Evolutionary conservation across 2,113 vertebrate genomes (phyloP), one percentile per base, ranked within the genome.

Genomic region (Archilochus colubris): DNA sequence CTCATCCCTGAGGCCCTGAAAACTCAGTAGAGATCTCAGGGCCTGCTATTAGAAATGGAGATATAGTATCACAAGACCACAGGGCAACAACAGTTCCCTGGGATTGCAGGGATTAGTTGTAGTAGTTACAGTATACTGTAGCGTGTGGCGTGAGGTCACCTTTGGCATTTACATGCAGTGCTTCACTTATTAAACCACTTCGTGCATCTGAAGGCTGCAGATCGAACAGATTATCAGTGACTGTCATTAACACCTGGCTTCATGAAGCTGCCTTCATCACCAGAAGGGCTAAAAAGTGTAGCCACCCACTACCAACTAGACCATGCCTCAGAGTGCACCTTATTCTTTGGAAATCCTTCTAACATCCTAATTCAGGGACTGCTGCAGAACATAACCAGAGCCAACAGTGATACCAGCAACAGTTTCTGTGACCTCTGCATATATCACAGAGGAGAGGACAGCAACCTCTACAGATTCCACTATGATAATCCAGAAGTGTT

Each of bases 281-380:
- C 24, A 53, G 67, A 89, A 62, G 14, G 5, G 16, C 23, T 69
- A 57, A 57, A 64, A 57, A 18, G 9, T 46, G 28, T 36, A 57
- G 43, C 7, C 50, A 38, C 9, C 9, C 0, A 0, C 2, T 20
- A 27, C 4, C 8, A 18, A 22, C 50, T n/a, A 33, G 28, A 25
- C 21, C 6, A 30, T 6, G 33, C 43, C 27, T 63, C 76, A n/a
- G 20, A 53, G 31, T 64, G 31, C 20, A 75, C 5, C 23, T 63
- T 28, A 4, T 70, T 87, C 58, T 54, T 27, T 53, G n/a, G 44
- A 57, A 91, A 55, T 76, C 31, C 40, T 86, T 68, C 57, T 46
- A 3, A 38, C 23, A 46, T 38, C 43, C 44, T 22, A 27, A 18
- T 46, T 19, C 46, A 15, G 36, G 31, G 11, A 24, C 62, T 57